Evolutionary conservation across 2,113 vertebrate genomes (phyloP).

Genomic region (Calcarius ornatus): DNA sequence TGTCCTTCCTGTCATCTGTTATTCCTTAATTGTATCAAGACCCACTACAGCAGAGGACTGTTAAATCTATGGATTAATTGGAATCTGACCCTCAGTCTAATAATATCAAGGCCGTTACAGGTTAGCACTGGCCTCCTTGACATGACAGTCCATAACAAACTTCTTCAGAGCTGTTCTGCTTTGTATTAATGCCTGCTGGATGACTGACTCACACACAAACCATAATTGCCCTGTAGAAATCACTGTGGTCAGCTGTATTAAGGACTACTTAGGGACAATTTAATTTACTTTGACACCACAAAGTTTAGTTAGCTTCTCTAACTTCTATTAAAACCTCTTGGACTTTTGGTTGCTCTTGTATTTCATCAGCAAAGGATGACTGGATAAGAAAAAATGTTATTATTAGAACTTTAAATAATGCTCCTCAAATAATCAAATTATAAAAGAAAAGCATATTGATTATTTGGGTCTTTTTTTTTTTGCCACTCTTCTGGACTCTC

Average conservation of each 20-base stretch:
- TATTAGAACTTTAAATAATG: background rate
- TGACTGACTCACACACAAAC: constrained; percentile 47
- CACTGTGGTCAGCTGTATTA: constrained; percentile 28
- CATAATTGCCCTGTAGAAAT: constrained; percentile 36
- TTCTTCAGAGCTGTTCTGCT: constrained; percentile 22
- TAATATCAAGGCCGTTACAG: constrained; percentile 4
- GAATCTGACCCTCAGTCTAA: constrained; percentile 50
- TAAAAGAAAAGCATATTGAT: background rate
- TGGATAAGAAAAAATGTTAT: background rate
- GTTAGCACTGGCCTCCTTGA: constrained; percentile 5
- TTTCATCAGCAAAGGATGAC: background rate
- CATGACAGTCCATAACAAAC: constrained; percentile 14
- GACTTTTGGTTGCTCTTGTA: background rate
- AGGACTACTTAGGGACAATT: constrained; percentile 27
- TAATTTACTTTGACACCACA: constrained; percentile 39
- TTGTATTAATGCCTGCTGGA: constrained; percentile 24
- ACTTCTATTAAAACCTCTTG: background rate
- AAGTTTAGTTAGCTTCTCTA: constrained; percentile 7
- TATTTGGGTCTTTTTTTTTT: background rate
- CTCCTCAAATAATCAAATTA: background rate
- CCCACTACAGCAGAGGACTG: background rate
- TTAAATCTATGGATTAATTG: constrained; percentile 44
- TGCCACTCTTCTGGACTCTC: background rate
- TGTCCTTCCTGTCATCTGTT: constrained; percentile 47
- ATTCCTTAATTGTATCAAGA: constrained; percentile 54